Evolutionary conservation across 2,888 invertebrate species (phyloP), one percentile per base, ranked within the genome.

Genomic region (Tortricodes alternella): DNA sequence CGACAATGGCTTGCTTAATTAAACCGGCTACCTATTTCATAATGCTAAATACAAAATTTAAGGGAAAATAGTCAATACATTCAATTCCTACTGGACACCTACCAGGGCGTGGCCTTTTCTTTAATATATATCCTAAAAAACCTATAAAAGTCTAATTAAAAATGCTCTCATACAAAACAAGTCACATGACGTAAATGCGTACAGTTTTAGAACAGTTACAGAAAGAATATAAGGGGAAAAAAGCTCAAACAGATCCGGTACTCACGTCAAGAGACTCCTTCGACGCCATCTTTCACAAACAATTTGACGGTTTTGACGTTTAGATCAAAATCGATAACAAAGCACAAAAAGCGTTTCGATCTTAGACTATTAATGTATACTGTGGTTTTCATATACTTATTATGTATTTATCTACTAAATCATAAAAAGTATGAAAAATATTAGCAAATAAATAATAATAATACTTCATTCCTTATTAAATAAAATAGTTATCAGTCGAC

Each of bases 201-300:
- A 19, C 27, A 56, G 39, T 50, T 37, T 35, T 8, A 19, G 44
- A 43, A 52, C 29, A 35, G 37, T 51, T 13, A 58, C 19, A 32
- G 21, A 24, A 53, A 13, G 39, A 43, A 60, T 61, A 65, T 58
- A 49, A 59, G 52, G 55, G 63, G 53, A 62, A 58, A 53, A 62
- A 66, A 58, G 60, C 65, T 62, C 59, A 72, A 65, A 74, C 73
- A 69, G 71, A 62, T 60, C 63, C 51, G 67, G 73, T 81, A 90
- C 90, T 90, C 71, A 90, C 90, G 76, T 90, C 90, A 60, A 90
- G 83, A 71, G 90, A 90, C 76, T 90, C 90, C 87, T 90, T 90
- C 62, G 90, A 90, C 90, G 90, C 90, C 90, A 90, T 90, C 74
- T 88, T 89, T 85, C 87, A 83, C 83, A 87, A 85, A 84, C 82